Conservation (phyloP, 2,113 vertebrate genomes). For the Trogon melanurus region DNA sequence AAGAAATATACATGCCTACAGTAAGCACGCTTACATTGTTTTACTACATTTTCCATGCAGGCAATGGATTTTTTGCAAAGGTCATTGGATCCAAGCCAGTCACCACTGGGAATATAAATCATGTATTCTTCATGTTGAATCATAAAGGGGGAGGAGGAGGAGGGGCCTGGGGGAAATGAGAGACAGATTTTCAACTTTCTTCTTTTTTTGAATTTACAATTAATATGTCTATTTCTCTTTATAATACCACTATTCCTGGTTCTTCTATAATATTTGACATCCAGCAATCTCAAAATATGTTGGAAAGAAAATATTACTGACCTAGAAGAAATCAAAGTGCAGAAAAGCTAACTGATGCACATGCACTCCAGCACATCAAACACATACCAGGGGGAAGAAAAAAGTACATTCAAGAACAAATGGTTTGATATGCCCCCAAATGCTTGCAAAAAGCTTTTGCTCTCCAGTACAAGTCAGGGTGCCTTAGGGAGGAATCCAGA, state of each 20-base stretch:
- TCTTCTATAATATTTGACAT: not conserved
- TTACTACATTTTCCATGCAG: conserved; percentile 47
- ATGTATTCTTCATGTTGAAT: not conserved
- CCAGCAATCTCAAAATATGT: not conserved
- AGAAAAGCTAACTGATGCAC: not conserved
- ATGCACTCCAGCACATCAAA: not conserved
- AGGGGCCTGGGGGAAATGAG: not conserved
- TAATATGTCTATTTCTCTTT: not conserved
- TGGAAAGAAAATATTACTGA: not conserved
- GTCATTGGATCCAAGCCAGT: conserved; percentile 33
- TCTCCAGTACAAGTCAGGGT: not conserved
- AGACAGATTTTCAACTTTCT: not conserved
- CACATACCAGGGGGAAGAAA: not conserved
- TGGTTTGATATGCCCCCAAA: not conserved
- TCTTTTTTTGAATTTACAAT: not conserved
- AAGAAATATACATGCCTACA: conserved; percentile 38
- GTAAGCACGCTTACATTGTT: conserved; percentile 54
- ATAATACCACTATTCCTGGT: not conserved
- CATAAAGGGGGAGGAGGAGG: not conserved
- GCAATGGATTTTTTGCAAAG: conserved; percentile 47
- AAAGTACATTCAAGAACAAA: not conserved
- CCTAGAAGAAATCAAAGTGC: not conserved
- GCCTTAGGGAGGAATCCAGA: not conserved
- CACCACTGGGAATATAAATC: conserved; percentile 44
- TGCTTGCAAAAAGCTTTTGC: not conserved